Conservation (phyloP, 2,888 invertebrate species). For the Synergus laeviventris region DNA sequence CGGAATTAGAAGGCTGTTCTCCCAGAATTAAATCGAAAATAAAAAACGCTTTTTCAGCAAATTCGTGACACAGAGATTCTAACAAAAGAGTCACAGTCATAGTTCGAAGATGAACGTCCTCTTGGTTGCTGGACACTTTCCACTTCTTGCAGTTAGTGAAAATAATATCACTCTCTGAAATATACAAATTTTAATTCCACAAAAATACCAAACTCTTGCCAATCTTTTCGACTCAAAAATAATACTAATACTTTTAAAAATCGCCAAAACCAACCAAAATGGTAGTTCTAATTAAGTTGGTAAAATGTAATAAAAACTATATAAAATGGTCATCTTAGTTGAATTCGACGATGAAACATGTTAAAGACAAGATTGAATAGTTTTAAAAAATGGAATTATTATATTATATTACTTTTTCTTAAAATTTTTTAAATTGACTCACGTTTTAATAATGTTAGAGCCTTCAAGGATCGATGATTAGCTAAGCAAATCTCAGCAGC, state of each 20-base stretch:
- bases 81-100: conserved; percentile 60
- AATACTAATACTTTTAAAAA: neutral
- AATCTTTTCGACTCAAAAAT: neutral
- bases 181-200: no score
- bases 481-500: conserved; percentile 67
- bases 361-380: neutral
- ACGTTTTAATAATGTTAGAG: conserved; percentile 64
- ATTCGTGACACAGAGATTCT: conserved; percentile 55
- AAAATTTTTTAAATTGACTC: conserved; percentile 53
- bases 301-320: neutral
- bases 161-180: conserved; percentile 62
- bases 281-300: neutral
- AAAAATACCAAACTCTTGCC: no score
- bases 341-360: neutral
- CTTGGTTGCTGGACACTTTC: conserved; percentile 52
- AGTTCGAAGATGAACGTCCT: conserved; percentile 57
- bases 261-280: neutral
- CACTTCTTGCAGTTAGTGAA: conserved; percentile 57
- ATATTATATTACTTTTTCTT: neutral
- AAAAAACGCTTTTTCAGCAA: conserved; percentile 57
- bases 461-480: conserved; percentile 63
- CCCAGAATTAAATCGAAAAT: conserved; percentile 61
- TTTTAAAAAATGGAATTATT: neutral
- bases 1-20: conserved; percentile 60
- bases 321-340: neutral